phyloP scores from a whole-genome alignment of 2,113 vertebrate species.

The Glaucomys volans region DNA sequence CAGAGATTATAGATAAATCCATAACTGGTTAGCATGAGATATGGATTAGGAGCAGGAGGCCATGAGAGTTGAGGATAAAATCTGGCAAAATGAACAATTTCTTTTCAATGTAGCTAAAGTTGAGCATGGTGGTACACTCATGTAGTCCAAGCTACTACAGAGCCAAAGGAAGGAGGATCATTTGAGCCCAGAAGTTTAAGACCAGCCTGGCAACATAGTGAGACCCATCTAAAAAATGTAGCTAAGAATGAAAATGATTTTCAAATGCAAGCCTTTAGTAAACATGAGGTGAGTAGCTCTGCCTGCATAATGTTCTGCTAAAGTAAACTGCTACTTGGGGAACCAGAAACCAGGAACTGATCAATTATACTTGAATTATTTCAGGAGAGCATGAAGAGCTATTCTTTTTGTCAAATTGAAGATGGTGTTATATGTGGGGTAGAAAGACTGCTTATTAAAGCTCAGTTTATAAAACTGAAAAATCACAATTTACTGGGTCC shows the following conservation, averaged over 20 bases:
- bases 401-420: background rate
- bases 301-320: background rate
- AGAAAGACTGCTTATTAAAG: slow-evolving; percentile 16
- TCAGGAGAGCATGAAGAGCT: background rate
- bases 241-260: background rate
- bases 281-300: background rate
- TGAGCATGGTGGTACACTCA: background rate
- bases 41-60: background rate
- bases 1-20: background rate
- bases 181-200: background rate
- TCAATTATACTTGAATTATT: background rate
- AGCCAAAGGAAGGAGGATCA: background rate
- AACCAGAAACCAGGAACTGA: background rate
- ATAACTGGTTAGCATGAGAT: background rate
- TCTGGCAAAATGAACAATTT: background rate
- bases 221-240: background rate
- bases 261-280: background rate
- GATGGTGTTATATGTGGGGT: background rate
- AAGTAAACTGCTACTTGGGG: background rate
- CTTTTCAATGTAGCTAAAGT: background rate
- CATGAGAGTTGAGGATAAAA: background rate
- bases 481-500: background rate
- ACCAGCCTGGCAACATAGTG: background rate
- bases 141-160: background rate
- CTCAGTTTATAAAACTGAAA: slow-evolving; percentile 21